Evolutionary conservation across 1,140 invertebrate genomes (phyloP).

Genomic region (Philotrypesis tridentata): DNA sequence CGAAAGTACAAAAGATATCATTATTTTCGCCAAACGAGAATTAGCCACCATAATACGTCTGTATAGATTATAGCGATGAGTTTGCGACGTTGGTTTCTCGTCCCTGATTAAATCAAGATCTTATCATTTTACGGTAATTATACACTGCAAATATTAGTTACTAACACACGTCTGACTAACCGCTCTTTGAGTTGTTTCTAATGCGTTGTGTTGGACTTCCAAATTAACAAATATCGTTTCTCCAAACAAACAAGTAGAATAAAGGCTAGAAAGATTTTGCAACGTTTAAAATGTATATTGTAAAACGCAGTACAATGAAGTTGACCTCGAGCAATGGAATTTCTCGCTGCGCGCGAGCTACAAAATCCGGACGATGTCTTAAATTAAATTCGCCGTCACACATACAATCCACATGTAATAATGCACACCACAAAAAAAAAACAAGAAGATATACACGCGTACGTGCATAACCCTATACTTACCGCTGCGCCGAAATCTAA

Average conservation of each 20-base stretch:
- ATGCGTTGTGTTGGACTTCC: neutral
- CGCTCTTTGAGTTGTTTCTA: neutral
- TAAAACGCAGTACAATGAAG: slow-evolving; percentile 21
- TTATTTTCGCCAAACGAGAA: neutral
- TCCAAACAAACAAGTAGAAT: too few relatives aligned
- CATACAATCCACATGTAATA: neutral
- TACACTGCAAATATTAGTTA: neutral
- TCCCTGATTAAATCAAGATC: neutral
- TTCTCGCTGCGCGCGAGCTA: slow-evolving; percentile 13
- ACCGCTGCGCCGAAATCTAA: neutral
- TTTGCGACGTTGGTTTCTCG: slow-evolving; percentile 8
- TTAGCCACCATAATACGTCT: too few relatives aligned
- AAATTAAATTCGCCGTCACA: neutral
- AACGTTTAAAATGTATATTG: slow-evolving; percentile 12
- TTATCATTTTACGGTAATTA: neutral
- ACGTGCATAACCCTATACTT: neutral
- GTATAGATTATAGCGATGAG: neutral
- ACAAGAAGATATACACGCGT: neutral
- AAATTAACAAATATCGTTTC: too few relatives aligned
- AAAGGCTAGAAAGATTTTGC: slow-evolving; percentile 26
- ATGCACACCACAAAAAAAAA: neutral
- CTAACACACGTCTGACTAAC: neutral
- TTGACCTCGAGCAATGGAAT: neutral
- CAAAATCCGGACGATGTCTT: neutral
- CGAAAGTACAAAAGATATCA: neutral